Evolutionary conservation across 2,888 invertebrate genomes (phyloP), one percentile per base, ranked within the genome.

Genomic region (Proisotoma minuta): DNA sequence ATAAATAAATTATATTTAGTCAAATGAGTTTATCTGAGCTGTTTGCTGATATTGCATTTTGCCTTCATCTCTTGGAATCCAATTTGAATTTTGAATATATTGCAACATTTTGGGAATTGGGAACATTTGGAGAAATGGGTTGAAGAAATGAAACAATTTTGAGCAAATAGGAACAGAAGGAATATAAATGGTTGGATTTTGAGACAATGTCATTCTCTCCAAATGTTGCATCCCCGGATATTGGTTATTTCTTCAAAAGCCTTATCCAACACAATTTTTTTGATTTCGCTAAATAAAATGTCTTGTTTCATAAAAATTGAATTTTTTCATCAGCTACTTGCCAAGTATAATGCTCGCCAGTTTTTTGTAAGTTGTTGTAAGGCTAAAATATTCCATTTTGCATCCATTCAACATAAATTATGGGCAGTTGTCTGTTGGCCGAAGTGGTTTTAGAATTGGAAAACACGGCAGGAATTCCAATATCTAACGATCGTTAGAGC

Each of bases 101-200:
- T 34, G 34, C 8, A 34, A 34, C 34, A 34, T 34, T 34, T 43
- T 4, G 4, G 5, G 20, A n/a, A 18, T 18, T 20, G 5, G 4
- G 10, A 43, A 43, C 43, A 43, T 43, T 43, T 43, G 18, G 15
- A 43, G 18, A 43, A 43, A 43, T 43, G 43, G 43, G 43, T 15
- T 4, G 18, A 43, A 18, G 43, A 43, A 43, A 43, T 43, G 43
- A 43, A 43, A 20, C 43, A 43, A 43, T 43, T 43, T 43, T 43
- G 43, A 43, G 18, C 20, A 18, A 4, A n/a, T n/a, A 43, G 40
- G 34, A 18, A 56, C 40, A 29, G 56, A 39, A 23, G 43, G 56
- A 56, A 56, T 56, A 56, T 10, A 56, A 56, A 56, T 56, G 56
- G 43, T 39, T 54, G 53, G 23, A 54, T 54, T 54, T 43, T 15